These are phyloP conservation scores for Dipus sagitta DNA, from an alignment of 2,797 vertebrate genomes.

Conservation along the genomic window DNA sequence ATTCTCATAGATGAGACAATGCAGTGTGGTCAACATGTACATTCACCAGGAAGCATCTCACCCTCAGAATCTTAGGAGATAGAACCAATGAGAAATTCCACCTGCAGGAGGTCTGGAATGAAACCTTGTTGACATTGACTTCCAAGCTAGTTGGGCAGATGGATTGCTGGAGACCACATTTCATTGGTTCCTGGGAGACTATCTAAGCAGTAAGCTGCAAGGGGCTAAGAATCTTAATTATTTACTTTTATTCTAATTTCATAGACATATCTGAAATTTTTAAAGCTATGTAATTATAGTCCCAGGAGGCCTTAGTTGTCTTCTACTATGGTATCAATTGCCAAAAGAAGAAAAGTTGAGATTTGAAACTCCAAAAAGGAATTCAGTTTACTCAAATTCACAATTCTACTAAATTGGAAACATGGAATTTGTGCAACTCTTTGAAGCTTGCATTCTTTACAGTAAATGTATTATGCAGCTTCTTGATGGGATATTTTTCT, in stretches of 20 bases:
- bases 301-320: neutral
- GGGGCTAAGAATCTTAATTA: neutral
- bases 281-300: neutral
- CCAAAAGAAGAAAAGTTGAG: neutral
- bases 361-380: neutral
- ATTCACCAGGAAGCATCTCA: neutral
- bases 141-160: neutral
- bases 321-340: neutral
- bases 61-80: neutral
- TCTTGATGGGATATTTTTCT: neutral
- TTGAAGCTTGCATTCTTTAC: neutral
- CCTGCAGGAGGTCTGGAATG: neutral
- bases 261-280: neutral
- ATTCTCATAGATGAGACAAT: neutral
- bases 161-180: neutral
- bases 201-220: neutral
- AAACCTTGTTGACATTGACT: neutral
- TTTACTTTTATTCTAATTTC: conserved; percentile 17
- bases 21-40: neutral
- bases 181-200: neutral
- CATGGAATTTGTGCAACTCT: neutral
- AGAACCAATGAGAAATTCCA: neutral
- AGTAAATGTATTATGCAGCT: neutral
- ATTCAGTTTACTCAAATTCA: neutral
- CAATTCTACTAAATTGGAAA: neutral